Evolutionary conservation across 2,113 vertebrate species (phyloP).

Genomic region (Carassius auratus): DNA sequence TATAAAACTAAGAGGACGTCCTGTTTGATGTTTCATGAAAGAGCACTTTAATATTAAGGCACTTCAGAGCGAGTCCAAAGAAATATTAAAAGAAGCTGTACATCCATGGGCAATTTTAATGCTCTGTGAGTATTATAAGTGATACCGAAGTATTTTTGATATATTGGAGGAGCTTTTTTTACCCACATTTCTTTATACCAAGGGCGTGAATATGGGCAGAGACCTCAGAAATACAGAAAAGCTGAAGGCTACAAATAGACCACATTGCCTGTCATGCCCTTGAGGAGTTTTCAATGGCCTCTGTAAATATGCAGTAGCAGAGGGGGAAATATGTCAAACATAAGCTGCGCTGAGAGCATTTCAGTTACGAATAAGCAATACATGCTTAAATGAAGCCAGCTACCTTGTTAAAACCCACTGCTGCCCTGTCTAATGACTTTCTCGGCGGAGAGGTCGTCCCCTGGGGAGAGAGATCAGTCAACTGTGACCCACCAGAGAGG

Average conservation of each 20-base stretch:
- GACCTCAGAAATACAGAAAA: constrained; percentile 36
- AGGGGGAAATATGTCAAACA: constrained; percentile 39
- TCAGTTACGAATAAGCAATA: constrained; percentile 36
- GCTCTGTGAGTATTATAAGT: background rate
- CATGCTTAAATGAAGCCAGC: constrained; percentile 36
- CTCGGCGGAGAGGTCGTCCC: background rate
- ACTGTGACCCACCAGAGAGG: constrained; percentile 36
- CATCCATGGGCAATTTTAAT: constrained; percentile 7
- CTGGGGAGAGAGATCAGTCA: constrained; percentile 27
- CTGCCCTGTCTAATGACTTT: constrained; percentile 21
- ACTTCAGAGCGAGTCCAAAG: constrained; percentile 51
- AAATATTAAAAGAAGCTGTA: background rate
- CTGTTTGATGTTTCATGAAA: constrained; percentile 9
- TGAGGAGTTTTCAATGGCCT: constrained; percentile 46
- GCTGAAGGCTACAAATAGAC: constrained; percentile 46
- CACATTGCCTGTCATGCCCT: constrained; percentile 34
- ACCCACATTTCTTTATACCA: constrained; percentile 17
- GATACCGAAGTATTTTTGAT: background rate
- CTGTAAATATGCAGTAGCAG: constrained; percentile 49
- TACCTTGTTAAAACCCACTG: constrained; percentile 43
- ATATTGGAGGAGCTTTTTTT: constrained; percentile 22
- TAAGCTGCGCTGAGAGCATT: constrained; percentile 43
- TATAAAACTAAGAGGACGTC: background rate
- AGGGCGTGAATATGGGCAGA: constrained; percentile 7
- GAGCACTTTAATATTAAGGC: background rate